These are phyloP conservation scores for Pasiphila rectangulata DNA, from an alignment of 2,888 invertebrate species.

Conservation along the genomic window DNA sequence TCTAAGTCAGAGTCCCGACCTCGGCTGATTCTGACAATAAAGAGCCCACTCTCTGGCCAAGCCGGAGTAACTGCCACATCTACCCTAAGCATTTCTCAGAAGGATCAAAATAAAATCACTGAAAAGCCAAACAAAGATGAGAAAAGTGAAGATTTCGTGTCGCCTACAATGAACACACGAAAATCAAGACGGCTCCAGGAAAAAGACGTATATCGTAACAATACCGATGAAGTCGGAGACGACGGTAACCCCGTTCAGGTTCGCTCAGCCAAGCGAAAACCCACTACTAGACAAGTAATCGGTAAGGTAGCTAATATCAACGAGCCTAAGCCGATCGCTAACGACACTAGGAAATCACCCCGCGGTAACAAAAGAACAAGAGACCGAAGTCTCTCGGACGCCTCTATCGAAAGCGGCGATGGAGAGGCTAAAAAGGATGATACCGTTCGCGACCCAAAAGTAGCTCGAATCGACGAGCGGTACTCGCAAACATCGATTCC, in stretches of 20 bases:
- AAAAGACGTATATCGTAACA: slow-evolving; percentile 86
- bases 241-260: slow-evolving; percentile 62
- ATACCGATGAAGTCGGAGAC: slow-evolving; percentile 93
- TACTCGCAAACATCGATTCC: background rate
- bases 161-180: slow-evolving; percentile 85
- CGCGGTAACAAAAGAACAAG: slow-evolving; percentile 82
- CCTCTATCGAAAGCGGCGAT: slow-evolving; percentile 83
- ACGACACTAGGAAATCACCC: slow-evolving; percentile 82
- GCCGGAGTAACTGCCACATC: slow-evolving; percentile 63
- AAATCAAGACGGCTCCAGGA: slow-evolving; percentile 91
- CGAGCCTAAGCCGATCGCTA: slow-evolving; percentile 45
- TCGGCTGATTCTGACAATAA: slow-evolving; percentile 89
- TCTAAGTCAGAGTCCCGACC: slow-evolving; percentile 82
- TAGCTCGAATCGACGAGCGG: slow-evolving; percentile 48
- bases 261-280: slow-evolving; percentile 69
- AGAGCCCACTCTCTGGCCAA: slow-evolving; percentile 82
- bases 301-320: slow-evolving; percentile 44
- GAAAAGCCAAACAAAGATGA: slow-evolving; percentile 66
- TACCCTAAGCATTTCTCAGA: slow-evolving; percentile 62
- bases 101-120: slow-evolving; percentile 55
- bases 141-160: slow-evolving; percentile 82
- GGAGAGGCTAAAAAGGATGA: slow-evolving; percentile 74
- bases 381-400: slow-evolving; percentile 84
- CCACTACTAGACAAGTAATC: slow-evolving; percentile 79
- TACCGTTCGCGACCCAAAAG: slow-evolving; percentile 48